Conservation (phyloP, 2,888 invertebrate genomes). For the Plagodis dolabraria region DNA sequence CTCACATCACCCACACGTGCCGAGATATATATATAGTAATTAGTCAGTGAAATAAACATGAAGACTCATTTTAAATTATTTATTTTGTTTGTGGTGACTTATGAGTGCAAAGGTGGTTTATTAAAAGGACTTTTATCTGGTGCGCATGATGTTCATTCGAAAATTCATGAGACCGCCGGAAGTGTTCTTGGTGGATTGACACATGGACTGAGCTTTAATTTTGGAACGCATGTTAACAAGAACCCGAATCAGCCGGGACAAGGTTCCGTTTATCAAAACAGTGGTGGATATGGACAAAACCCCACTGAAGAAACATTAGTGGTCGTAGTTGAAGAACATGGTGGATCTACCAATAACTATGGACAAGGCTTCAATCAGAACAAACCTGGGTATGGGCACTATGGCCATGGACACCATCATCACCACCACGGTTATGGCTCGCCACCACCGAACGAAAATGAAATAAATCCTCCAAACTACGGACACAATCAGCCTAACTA, state of each 20-base stretch:
- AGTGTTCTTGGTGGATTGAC: constrained; percentile 54
- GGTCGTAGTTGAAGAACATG: constrained; percentile 48
- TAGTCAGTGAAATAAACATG: constrained; percentile 25
- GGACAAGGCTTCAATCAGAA: constrained; percentile 24
- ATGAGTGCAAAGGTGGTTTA: constrained; percentile 44
- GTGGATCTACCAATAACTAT: constrained; percentile 15
- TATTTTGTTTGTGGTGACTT: constrained; percentile 41
- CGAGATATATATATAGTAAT: constrained; percentile 6
- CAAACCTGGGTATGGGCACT: constrained; percentile 39
- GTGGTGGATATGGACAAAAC: constrained; percentile 35
- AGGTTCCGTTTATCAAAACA: constrained; percentile 26
- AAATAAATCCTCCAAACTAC: constrained; percentile 12
- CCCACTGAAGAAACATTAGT: constrained; percentile 47
- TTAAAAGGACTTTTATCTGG: constrained; percentile 48
- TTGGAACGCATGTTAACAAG: constrained; percentile 42
- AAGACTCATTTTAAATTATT: constrained; percentile 35
- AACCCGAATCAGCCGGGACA: constrained; percentile 30
- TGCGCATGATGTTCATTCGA: constrained; percentile 48
- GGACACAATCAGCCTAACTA: constrained; percentile 20
- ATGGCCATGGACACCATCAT: constrained; percentile 34
- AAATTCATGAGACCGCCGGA: constrained; percentile 55
- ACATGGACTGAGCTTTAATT: constrained; percentile 47
- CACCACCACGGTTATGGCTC: constrained; percentile 29
- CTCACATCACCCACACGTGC: constrained; percentile 20
- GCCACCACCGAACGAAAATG: constrained; percentile 6